Evolutionary conservation across 2,797 vertebrate species (phyloP), one percentile per base, ranked within the genome.

Genomic region (Pagetopsis macropterus): DNA sequence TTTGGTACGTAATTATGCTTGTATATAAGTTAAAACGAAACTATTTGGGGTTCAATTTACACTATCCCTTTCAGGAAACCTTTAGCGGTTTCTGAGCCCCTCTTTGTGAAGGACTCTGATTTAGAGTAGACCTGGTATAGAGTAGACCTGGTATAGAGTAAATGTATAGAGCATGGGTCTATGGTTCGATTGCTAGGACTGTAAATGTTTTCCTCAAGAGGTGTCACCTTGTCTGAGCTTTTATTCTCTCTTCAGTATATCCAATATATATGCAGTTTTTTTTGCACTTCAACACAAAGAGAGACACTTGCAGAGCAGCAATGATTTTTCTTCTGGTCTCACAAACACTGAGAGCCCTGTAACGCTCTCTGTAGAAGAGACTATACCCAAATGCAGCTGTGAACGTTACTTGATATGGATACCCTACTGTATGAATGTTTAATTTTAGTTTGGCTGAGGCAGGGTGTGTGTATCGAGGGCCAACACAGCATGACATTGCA

Each of bases 401-500:
- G 7, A 71, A 70, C 43, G 9, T 63, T 27, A 49, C 82, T 84
- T 79, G 72, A 83, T 84, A 89, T 89, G 83, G 59, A 88, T 88
- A 19, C n/a, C 27, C 59, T 12, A 11, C 50, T 50, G 84, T 68
- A 76, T 89, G 75, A 86, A 88, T 90, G 82, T 88, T 90, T 90
- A 63, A 88, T 88, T 49, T 51, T 49, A 60, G 72, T 74, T 75
- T 73, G 84, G 86, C 74, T 79, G 72, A 67, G 72, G 78, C 65
- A 46, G 62, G 8, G 64, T 64, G 56, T 41, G 73, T 57, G 49
- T 8, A 46, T 61, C 66, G 70, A 50, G 62, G 58, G 64, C 72
- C 81, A 75, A 65, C 80, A 56, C 61, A 67, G 71, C 76, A 88
- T 90, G 70, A 89, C 89, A 89, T 82, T 89, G 86, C 79, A 90